phyloP scores from a whole-genome alignment of 2,888 invertebrate species.

The Labia minor region DNA sequence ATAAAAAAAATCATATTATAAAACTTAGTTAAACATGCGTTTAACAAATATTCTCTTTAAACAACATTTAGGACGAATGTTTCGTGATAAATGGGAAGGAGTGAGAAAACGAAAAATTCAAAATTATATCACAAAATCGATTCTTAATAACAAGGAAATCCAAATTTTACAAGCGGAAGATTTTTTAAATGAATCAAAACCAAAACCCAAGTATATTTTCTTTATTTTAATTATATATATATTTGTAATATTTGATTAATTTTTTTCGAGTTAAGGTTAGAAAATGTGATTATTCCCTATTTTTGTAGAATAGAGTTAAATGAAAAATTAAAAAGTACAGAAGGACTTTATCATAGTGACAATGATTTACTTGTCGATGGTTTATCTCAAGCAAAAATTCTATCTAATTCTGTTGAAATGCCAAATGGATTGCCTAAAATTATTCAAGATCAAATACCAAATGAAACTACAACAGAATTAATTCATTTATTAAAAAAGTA shows the following conservation, averaged over 20 bases:
- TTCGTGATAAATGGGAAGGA: slow-evolving; percentile 58
- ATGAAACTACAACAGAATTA: slow-evolving; percentile 38
- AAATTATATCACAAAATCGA: background rate
- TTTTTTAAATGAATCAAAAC: slow-evolving; percentile 44
- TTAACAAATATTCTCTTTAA: slow-evolving; percentile 48
- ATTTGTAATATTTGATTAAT: background rate
- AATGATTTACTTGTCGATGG: slow-evolving; percentile 60
- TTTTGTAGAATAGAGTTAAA: too few species aligned
- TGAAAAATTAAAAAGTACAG: slow-evolving; percentile 18
- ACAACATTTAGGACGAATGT: slow-evolving; percentile 63
- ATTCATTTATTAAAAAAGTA: slow-evolving; percentile 46
- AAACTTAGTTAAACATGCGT: slow-evolving; percentile 45
- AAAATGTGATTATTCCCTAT: background rate
- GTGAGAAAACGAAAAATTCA: slow-evolving; percentile 42
- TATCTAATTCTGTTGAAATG: slow-evolving; percentile 64
- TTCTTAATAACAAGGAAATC: background rate
- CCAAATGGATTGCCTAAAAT: slow-evolving; percentile 49
- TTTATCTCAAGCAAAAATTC: slow-evolving; percentile 62
- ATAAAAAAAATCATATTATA: background rate
- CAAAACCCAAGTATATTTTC: too few species aligned
- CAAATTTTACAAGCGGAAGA: slow-evolving; percentile 41
- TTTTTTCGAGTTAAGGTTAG: background rate
- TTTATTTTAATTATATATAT: too few species aligned
- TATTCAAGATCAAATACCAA: slow-evolving; percentile 38
- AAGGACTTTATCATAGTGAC: slow-evolving; percentile 33